These are phyloP conservation scores for Oreochromis aureus DNA, from an alignment of 2,113 vertebrate species.

Conservation along the genomic window DNA sequence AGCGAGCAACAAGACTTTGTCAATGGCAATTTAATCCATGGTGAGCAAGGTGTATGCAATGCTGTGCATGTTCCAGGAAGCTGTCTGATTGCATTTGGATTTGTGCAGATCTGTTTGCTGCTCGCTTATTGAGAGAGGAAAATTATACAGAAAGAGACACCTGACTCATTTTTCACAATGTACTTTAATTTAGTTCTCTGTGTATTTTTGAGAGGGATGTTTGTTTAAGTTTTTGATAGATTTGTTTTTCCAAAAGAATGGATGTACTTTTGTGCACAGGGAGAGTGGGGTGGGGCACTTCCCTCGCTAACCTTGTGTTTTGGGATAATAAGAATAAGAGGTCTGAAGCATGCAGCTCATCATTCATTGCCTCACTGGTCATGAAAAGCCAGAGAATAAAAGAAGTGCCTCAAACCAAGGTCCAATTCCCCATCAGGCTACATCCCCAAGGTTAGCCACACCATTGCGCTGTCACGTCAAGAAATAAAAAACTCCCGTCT, in stretches of 20 bases:
- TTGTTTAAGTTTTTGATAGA: slow-evolving; percentile 42
- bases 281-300: not conserved
- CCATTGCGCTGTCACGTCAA: slow-evolving; percentile 42
- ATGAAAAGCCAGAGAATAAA: slow-evolving; percentile 51
- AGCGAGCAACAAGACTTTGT: slow-evolving; percentile 56
- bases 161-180: slow-evolving; percentile 54
- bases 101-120: slow-evolving; percentile 47
- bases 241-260: slow-evolving; percentile 38
- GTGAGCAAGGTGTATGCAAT: slow-evolving; percentile 51
- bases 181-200: slow-evolving; percentile 32
- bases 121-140: slow-evolving; percentile 16
- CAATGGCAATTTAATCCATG: slow-evolving; percentile 56
- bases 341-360: slow-evolving; percentile 43
- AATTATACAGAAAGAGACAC: slow-evolving; percentile 35
- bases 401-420: slow-evolving; percentile 59
- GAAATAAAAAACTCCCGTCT: slow-evolving; percentile 47
- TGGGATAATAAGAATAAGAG: slow-evolving; percentile 37
- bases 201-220: not conserved
- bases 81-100: slow-evolving; percentile 64
- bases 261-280: not conserved
- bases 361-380: slow-evolving; percentile 48
- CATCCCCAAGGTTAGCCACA: slow-evolving; percentile 58
- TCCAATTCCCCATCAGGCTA: slow-evolving; percentile 60
- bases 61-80: slow-evolving; percentile 53
- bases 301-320: slow-evolving; percentile 48